A percentile compares a stretch with the other conserved stretches of the same genome.
These are phyloP conservation scores for Apis cerana DNA, from an alignment of 1,140 invertebrate species.

Conservation along the genomic window DNA sequence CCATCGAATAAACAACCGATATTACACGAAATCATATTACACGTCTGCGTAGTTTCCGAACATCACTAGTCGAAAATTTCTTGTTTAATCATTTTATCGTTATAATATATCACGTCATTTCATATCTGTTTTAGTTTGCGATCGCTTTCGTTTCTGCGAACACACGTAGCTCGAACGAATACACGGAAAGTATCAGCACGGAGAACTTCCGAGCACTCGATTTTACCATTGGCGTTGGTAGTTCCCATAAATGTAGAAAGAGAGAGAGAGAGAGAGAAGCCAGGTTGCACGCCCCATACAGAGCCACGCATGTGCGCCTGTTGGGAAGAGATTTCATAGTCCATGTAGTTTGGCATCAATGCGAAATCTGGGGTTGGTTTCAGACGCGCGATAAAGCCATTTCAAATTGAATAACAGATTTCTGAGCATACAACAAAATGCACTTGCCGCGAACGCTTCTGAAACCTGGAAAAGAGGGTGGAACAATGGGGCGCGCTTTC, in stretches of 20 bases:
- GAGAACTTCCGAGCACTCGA: slow-evolving; percentile 58
- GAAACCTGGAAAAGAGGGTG: slow-evolving; percentile 60
- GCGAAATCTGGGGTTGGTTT: slow-evolving; percentile 66
- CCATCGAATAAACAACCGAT: neutral
- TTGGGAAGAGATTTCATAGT: slow-evolving; percentile 65
- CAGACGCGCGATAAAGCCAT: slow-evolving; percentile 66
- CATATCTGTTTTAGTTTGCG: slow-evolving; percentile 48
- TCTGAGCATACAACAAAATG: slow-evolving; percentile 68
- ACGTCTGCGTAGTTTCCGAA: neutral
- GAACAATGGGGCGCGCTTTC: slow-evolving; percentile 49
- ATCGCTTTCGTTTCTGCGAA: slow-evolving; percentile 43
- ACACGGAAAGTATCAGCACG: slow-evolving; percentile 50
- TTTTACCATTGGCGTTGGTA: slow-evolving; percentile 52
- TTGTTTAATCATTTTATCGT: slow-evolving; percentile 21
- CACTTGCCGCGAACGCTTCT: slow-evolving; percentile 62
- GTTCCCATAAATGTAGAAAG: slow-evolving; percentile 36
- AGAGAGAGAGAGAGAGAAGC: slow-evolving; percentile 6
- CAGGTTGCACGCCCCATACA: slow-evolving; percentile 22
- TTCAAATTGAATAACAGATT: slow-evolving; percentile 69
- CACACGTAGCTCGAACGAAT: slow-evolving; percentile 18
- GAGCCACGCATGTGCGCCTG: slow-evolving; percentile 29
- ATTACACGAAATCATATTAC: neutral
- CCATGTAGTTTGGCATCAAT: slow-evolving; percentile 67
- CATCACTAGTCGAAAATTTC: slow-evolving; percentile 2
- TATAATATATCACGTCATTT: neutral